Evolutionary conservation across 1,140 invertebrate species (phyloP), one percentile per base, ranked within the genome.

Genomic region (Ceratina calcarata): DNA sequence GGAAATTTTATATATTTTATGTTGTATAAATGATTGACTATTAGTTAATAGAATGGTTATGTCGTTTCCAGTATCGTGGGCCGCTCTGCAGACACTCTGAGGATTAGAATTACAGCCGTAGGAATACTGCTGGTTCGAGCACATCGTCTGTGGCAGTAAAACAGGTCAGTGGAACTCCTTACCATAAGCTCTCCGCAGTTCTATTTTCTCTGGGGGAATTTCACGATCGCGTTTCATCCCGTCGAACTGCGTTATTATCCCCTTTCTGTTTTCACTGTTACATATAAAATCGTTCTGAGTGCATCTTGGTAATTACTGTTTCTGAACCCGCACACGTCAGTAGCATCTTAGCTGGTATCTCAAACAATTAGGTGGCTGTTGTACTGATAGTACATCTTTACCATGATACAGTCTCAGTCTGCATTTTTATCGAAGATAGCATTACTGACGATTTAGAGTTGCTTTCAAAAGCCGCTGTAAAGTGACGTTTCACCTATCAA

Each of bases 401-500:
- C 37, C 10, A 45, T 10, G 37, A 45, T 45, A 32, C 27, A 32
- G 27, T 32, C 27, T 32, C 27, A 32, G 27, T 4, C 27, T 2
- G 6, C 0, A 45, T 45, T 45, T 45, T 45, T 45, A 45, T 45
- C 37, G 6, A 45, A 45, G 37, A 45, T 45, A 45, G 10, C 37
- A 6, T 45, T 45, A 45, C 6, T 45, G 7, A 8, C 10, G 7
- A 45, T 45, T 45, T 45, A 7, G 37, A 45, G 37, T 45, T 10
- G 0, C 37, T 45, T 3, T 27, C 80, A 83, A 83, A 86, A 82
- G 58, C 74, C 57, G 60, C 57, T 24, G 37, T 6, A 45, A 2
- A 10, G 37, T 75, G 84, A 86, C 78, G 74, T 86, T 77, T 83
- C 77, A 60, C 82, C 71, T 86, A 86, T 86, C 81, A 86, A 83